Conservation (phyloP, 1,140 invertebrate genomes). For the Megalonaias nervosa region DNA sequence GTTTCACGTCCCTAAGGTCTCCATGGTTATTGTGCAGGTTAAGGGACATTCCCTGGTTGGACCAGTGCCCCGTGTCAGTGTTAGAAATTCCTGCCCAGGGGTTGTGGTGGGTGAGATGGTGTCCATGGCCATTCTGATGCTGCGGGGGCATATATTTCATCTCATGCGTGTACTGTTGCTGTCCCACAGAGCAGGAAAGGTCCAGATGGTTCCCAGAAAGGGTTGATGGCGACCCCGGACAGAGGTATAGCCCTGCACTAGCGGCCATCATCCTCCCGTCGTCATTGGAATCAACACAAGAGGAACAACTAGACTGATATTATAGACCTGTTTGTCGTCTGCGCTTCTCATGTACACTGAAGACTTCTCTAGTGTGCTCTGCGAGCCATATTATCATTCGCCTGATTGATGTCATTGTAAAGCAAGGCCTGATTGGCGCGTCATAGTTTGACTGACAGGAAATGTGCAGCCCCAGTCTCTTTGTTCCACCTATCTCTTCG, state of each 20-base stretch:
- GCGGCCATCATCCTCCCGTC: conserved; percentile 54
- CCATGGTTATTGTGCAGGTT: conserved; percentile 48
- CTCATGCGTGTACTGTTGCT: conserved; percentile 42
- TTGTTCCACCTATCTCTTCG: too few relatives aligned
- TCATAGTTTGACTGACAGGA: conserved; percentile 33
- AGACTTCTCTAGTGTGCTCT: conserved; percentile 21
- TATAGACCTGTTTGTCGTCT: conserved; percentile 23
- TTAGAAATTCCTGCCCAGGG: conserved; percentile 83
- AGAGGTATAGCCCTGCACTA: conserved; percentile 56
- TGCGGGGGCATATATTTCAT: conserved; percentile 77
- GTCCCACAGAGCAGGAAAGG: conserved; percentile 51
- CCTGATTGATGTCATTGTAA: conserved; percentile 25
- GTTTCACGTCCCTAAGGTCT: conserved; percentile 67
- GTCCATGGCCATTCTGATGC: conserved; percentile 76
- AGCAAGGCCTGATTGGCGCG: conserved; percentile 18
- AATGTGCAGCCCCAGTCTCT: neutral
- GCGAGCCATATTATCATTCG: conserved; percentile 29
- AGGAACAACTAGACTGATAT: conserved; percentile 17
- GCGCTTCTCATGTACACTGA: conserved; percentile 33
- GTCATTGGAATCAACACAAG: conserved; percentile 21
- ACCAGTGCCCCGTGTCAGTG: conserved; percentile 83
- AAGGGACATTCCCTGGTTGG: conserved; percentile 71
- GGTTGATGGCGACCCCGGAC: conserved; percentile 55
- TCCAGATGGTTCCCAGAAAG: conserved; percentile 49
- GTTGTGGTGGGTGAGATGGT: conserved; percentile 76